Percentiles rank a stretch among this genome's conserved stretches.
phyloP scores from a whole-genome alignment of 1,140 invertebrate species.

The Drosophila truncata region DNA sequence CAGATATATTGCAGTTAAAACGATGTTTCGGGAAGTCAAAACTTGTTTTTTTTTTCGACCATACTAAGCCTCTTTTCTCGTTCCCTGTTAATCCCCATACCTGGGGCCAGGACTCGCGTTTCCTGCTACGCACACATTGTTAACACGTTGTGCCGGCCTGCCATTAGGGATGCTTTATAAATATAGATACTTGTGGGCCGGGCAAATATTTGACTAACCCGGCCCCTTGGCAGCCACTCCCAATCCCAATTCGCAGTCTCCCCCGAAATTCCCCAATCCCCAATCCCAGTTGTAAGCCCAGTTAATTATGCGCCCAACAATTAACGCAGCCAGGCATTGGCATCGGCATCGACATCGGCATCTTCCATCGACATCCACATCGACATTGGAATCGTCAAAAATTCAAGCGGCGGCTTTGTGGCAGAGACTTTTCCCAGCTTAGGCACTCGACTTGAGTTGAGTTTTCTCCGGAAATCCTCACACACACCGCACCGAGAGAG shows the following conservation, averaged over 20 bases:
- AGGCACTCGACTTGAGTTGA: neutral
- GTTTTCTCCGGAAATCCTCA: slow-evolving; percentile 3
- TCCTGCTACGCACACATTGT: slow-evolving; percentile 6
- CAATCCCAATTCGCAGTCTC: neutral
- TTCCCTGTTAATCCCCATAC: neutral
- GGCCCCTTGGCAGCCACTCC: neutral
- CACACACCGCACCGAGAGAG: neutral
- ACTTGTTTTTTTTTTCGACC: neutral
- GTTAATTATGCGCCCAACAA: slow-evolving; percentile 31
- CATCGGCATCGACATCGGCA: neutral
- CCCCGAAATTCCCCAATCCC: neutral
- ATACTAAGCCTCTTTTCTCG: neutral
- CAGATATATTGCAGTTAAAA: neutral
- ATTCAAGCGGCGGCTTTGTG: slow-evolving; percentile 16
- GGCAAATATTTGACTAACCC: slow-evolving; percentile 21
- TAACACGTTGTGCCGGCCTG: slow-evolving; percentile 9
- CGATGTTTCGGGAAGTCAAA: neutral
- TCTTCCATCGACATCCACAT: neutral
- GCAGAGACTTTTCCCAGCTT: slow-evolving; percentile 13
- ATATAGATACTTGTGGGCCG: slow-evolving; percentile 22
- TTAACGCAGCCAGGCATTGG: slow-evolving; percentile 11
- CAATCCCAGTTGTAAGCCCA: slow-evolving; percentile 3
- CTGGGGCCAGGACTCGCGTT: neutral
- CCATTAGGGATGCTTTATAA: slow-evolving; percentile 26
- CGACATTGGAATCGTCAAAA: neutral